These are phyloP conservation scores for Dreissena rostriformis DNA, from an alignment of 1,140 invertebrate species.

Conservation along the genomic window DNA sequence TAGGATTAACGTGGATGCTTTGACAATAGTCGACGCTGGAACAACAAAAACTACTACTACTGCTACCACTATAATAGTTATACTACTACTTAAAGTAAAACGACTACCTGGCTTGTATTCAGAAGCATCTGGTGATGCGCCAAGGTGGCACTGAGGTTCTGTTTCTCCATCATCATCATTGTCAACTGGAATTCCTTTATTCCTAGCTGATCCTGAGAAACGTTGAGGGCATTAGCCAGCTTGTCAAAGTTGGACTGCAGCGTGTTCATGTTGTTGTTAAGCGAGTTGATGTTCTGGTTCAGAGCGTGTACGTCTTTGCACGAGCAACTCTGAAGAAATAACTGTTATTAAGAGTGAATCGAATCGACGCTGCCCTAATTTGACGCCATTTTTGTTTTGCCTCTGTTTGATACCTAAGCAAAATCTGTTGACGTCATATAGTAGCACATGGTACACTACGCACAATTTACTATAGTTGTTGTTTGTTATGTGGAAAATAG, in stretches of 20 bases:
- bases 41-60: too few relatives aligned
- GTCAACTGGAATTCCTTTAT: conserved; percentile 37
- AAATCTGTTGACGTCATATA: too few relatives aligned
- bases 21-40: too few relatives aligned
- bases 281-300: conserved; percentile 48
- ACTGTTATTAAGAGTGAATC: not conserved
- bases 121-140: conserved; percentile 53
- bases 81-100: not conserved
- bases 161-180: conserved; percentile 22
- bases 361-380: not conserved
- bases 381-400: not conserved
- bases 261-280: conserved; percentile 35
- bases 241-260: conserved; percentile 54
- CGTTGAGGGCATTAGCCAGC: conserved; percentile 51
- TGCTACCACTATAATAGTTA: too few relatives aligned
- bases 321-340: conserved; percentile 34
- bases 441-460: too few relatives aligned
- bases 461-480: too few relatives aligned
- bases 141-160: conserved; percentile 38
- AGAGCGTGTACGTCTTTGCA: conserved; percentile 51
- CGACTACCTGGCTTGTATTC: conserved; percentile 46
- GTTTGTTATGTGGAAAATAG: too few relatives aligned
- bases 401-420: too few relatives aligned
- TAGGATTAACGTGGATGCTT: not conserved
- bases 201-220: conserved; percentile 45